These are phyloP conservation scores for Anniella stebbinsi DNA, from an alignment of 2,797 vertebrate genomes.

Conservation along the genomic window DNA sequence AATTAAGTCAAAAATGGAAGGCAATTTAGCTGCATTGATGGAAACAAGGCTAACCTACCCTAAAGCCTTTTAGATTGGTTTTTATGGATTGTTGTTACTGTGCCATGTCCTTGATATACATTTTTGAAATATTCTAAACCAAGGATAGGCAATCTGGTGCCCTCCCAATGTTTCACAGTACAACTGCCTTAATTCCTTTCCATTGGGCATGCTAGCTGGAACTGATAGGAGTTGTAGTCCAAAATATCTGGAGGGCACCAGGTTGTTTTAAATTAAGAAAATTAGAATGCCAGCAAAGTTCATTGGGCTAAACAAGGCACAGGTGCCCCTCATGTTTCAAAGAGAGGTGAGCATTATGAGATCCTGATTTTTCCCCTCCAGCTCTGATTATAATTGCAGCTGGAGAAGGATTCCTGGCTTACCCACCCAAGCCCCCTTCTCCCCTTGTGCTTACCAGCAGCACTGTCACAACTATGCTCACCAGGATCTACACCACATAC, in stretches of 20 bases:
- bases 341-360: not conserved
- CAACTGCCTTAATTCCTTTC: no score
- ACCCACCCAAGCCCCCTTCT: not conserved
- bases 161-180: no score
- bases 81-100: not conserved
- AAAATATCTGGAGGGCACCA: no score
- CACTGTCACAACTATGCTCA: not conserved
- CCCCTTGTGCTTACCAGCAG: not conserved
- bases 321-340: not conserved
- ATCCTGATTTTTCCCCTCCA: not conserved
- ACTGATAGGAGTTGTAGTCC: no score
- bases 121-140: constrained; percentile 16
- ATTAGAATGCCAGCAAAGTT: not conserved
- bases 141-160: no score
- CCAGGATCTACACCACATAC: not conserved
- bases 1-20: constrained; percentile 21
- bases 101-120: not conserved
- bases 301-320: not conserved
- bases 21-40: constrained; percentile 13
- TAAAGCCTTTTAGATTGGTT: constrained; percentile 3
- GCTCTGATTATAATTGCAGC: not conserved
- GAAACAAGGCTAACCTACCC: constrained; percentile 2
- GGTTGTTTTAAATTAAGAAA: not conserved
- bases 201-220: no score
- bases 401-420: not conserved